A percentile compares a stretch with the other conserved stretches of the same genome.
Evolutionary conservation across 2,797 vertebrate genomes (phyloP).

Genomic region (Mormyrus proboscirostris): DNA sequence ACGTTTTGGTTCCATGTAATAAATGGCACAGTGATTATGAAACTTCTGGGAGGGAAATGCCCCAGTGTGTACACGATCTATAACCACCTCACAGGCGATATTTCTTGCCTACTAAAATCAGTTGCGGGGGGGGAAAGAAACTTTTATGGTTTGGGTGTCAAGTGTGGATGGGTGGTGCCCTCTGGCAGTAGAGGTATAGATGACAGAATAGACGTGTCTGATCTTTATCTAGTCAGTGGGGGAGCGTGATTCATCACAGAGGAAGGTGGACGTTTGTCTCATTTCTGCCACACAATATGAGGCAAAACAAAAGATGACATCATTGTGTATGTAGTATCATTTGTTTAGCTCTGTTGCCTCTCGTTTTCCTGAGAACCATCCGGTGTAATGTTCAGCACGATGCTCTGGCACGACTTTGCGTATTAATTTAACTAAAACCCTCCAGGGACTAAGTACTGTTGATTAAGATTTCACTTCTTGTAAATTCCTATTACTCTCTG

Average conservation of each 20-base stretch:
- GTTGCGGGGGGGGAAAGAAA: neutral
- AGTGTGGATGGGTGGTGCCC: neutral
- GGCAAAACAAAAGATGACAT: neutral
- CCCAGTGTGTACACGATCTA: neutral
- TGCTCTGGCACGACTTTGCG: conserved; percentile 19
- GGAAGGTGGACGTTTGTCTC: neutral
- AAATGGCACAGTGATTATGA: neutral
- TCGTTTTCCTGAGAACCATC: conserved; percentile 15
- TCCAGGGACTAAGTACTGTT: conserved; percentile 21
- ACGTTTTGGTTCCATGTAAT: neutral
- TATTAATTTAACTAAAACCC: conserved; percentile 23
- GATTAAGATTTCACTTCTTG: conserved; percentile 24
- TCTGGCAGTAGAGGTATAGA: neutral
- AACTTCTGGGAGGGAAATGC: neutral
- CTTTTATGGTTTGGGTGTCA: neutral
- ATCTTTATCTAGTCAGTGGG: conserved; percentile 11
- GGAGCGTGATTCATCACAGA: conserved; percentile 6
- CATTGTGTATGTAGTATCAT: neutral
- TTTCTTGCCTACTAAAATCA: neutral
- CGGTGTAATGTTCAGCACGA: neutral
- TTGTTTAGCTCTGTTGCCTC: neutral
- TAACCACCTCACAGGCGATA: neutral
- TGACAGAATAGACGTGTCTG: conserved; percentile 3
- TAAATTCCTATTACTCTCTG: conserved; percentile 18
- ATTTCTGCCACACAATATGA: neutral